A percentile compares a stretch with the other conserved stretches of the same genome.
These are phyloP conservation scores for Dryomyza anilis DNA, from an alignment of 2,888 invertebrate species.

Conservation along the genomic window DNA sequence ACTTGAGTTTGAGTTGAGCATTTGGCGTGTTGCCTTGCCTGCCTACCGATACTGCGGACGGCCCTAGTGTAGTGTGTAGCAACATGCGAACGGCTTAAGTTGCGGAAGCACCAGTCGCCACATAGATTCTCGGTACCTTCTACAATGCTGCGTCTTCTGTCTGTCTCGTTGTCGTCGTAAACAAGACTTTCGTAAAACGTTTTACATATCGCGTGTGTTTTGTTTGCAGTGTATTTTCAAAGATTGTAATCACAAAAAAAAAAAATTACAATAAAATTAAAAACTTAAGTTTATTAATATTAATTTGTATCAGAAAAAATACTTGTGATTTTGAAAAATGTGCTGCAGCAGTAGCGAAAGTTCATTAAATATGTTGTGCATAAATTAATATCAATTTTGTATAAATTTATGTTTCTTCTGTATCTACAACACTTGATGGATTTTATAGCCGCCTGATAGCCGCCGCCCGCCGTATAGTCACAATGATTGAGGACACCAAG, in stretches of 20 bases:
- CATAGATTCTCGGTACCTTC: constrained; percentile 30
- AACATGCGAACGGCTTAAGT: constrained; percentile 32
- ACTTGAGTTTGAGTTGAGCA: constrained; percentile 20
- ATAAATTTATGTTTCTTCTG: no score
- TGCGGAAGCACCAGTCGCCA: no score
- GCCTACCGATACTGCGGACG: no score
- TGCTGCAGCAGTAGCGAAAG: background rate
- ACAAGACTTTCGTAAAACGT: constrained; percentile 19
- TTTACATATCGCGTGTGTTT: background rate
- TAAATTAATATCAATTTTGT: no score
- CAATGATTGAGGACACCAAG: constrained; percentile 39
- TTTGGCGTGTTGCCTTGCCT: constrained; percentile 13
- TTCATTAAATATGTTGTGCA: no score
- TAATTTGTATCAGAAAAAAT: no score
- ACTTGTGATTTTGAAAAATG: background rate
- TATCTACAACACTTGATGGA: no score
- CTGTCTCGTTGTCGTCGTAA: background rate
- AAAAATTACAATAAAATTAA: no score
- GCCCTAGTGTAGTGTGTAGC: constrained; percentile 21
- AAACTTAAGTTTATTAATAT: no score
- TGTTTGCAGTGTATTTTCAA: background rate
- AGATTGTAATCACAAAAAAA: no score
- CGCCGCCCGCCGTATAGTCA: constrained; percentile 9
- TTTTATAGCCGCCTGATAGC: no score
- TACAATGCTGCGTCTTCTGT: constrained; percentile 10